A percentile compares a stretch with the other conserved stretches of the same genome.
Evolutionary conservation across 53 echinoderm and acorn worm genomes (phyloP).

Genomic region (Arbacia lixula): DNA sequence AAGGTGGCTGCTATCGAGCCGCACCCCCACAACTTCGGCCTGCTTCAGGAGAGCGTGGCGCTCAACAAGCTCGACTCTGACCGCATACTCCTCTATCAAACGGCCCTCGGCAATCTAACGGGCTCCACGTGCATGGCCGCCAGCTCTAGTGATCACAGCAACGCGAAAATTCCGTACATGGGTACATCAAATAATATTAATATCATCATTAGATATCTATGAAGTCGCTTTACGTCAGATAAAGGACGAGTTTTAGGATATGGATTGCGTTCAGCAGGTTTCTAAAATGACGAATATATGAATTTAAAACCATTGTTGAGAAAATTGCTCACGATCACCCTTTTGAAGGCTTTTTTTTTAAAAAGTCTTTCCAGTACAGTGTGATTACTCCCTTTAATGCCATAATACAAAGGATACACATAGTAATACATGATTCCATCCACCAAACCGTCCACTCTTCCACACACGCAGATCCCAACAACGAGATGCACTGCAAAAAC

Average conservation of each 20-base stretch:
- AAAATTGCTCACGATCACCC: no score
- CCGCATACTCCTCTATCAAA: constrained; percentile 59
- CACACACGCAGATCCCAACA: constrained; percentile 20
- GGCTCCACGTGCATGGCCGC: constrained; percentile 72
- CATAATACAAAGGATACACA: no score
- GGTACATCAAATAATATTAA: no score
- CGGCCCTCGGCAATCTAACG: constrained; percentile 65
- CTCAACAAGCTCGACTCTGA: constrained; percentile 57
- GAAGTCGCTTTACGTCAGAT: neutral
- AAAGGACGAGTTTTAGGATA: neutral
- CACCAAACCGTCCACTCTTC: no score
- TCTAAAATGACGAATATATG: no score
- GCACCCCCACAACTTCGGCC: constrained; percentile 54
- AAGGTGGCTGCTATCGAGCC: constrained; percentile 73
- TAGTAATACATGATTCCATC: no score
- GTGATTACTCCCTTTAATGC: no score
- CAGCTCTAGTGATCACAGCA: constrained; percentile 73
- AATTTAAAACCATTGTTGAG: no score
- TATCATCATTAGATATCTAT: neutral
- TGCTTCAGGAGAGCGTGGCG: constrained; percentile 72
- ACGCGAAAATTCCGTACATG: constrained; percentile 61
- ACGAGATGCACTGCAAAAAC: constrained; percentile 33
- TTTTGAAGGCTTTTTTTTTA: neutral
- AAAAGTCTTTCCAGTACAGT: neutral
- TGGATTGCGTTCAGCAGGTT: no score